Evolutionary conservation across 2,797 vertebrate species (phyloP).

Genomic region (Betta splendens): DNA sequence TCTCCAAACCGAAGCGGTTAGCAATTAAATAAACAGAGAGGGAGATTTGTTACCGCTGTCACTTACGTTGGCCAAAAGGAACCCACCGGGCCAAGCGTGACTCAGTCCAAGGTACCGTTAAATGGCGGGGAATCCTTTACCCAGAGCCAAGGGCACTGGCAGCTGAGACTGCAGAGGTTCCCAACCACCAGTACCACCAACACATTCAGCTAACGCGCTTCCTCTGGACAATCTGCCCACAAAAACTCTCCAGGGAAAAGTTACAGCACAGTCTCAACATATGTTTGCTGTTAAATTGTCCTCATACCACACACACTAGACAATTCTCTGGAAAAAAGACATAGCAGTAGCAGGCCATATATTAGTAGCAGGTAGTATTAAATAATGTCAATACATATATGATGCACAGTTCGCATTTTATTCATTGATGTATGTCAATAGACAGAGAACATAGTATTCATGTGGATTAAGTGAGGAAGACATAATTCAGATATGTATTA

Average conservation of each 20-base stretch:
- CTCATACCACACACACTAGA: slow-evolving; percentile 61
- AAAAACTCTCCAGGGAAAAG: slow-evolving; percentile 63
- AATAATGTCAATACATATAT: too few relatives aligned
- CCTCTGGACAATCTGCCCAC: slow-evolving; percentile 44
- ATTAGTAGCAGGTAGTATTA: too few relatives aligned
- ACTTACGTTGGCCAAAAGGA: slow-evolving; percentile 65
- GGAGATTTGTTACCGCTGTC: slow-evolving; percentile 75
- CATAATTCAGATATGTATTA: too few relatives aligned
- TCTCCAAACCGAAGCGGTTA: slow-evolving; percentile 71
- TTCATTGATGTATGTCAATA: too few relatives aligned
- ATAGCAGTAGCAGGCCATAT: too few relatives aligned
- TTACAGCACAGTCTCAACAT: slow-evolving; percentile 68
- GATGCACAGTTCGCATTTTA: too few relatives aligned
- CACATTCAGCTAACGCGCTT: slow-evolving; percentile 67
- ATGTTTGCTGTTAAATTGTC: slow-evolving; percentile 65
- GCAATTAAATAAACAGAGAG: slow-evolving; percentile 75
- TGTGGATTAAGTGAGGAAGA: too few relatives aligned
- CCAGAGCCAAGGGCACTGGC: slow-evolving; percentile 60
- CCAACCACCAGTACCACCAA: slow-evolving; percentile 63
- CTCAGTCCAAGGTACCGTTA: slow-evolving; percentile 63
- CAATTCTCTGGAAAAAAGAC: slow-evolving; percentile 37
- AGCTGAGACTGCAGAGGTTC: slow-evolving; percentile 65
- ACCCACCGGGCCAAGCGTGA: slow-evolving; percentile 61
- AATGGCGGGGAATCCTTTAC: slow-evolving; percentile 71
- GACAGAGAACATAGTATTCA: too few relatives aligned